These are phyloP conservation scores for Nipponacmea schrenckii DNA, from an alignment of 2,888 invertebrate species.

Conservation along the genomic window DNA sequence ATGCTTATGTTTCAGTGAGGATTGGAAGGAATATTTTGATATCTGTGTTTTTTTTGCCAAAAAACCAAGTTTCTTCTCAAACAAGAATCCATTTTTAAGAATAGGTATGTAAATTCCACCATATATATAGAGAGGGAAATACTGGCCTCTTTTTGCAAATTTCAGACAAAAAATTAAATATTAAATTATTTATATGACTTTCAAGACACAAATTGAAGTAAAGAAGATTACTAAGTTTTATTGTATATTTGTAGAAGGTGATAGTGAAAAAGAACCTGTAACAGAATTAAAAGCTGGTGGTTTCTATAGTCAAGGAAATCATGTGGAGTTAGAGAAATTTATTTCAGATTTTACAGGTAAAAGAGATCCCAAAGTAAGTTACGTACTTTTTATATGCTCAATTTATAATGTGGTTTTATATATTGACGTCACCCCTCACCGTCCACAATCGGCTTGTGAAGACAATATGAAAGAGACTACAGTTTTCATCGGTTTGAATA, in stretches of 20 bases:
- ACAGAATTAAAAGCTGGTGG: conserved; percentile 70
- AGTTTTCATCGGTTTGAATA: too few relatives aligned
- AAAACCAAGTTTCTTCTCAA: conserved; percentile 80
- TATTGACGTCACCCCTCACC: too few relatives aligned
- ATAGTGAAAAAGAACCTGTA: conserved; percentile 35
- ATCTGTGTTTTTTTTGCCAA: conserved; percentile 76
- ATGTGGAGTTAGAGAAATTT: conserved; percentile 66
- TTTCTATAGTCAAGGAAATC: conserved; percentile 67
- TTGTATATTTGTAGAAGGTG: conserved; percentile 52
- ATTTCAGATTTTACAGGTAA: conserved; percentile 76
- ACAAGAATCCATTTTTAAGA: conserved; percentile 71
- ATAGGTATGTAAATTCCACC: conserved; percentile 37
- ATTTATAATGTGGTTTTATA: too few relatives aligned
- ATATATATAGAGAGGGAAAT: neutral
- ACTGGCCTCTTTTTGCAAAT: too few relatives aligned
- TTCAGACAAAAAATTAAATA: too few relatives aligned
- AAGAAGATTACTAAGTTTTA: too few relatives aligned
- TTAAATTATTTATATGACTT: too few relatives aligned
- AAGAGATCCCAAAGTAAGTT: conserved; percentile 67
- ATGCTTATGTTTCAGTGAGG: conserved; percentile 42
- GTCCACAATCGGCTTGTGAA: too few relatives aligned
- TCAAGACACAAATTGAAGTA: too few relatives aligned
- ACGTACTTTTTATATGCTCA: too few relatives aligned
- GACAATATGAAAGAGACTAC: too few relatives aligned
- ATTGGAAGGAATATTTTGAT: conserved; percentile 77